Base-by-base conservation (phyloP, 2,797 vertebrate genomes). In the Pseudochromis fuscus region DNA sequence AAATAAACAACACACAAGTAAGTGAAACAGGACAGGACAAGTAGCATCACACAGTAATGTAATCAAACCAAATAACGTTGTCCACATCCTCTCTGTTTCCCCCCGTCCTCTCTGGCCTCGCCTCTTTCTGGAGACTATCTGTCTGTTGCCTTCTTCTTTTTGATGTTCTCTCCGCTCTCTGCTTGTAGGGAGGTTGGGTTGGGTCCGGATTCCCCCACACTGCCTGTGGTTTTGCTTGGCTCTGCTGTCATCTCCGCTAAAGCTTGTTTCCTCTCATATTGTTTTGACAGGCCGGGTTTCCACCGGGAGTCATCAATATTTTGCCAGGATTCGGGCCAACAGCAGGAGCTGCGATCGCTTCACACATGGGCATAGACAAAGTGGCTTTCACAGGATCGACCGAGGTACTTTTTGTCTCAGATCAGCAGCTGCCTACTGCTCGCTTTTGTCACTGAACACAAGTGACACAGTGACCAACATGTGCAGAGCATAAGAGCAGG, bases 271-370 rank as follows among this genome's bases (percentile, higher is more conserved):
- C 93, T 92, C 93, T 92, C 82, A 80, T 91, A 94, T 85, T 96
- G 83, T 96, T 96, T 95, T 93, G 88, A 91, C 94, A 99, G 98
- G 97, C 96, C 31, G 97, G 97, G 77, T 99, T 99, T 95, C 98
- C 98, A 89, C 96, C 97, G n/a, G 98, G 98, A 93, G 98, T 99
- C 81, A 93, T 99, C 94, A 99, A 99, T 95, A 99, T 99, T 95
- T 95, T 99, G 93, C 97, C 97, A 86, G 98, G 98, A 93, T 98
- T 94, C 24, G 98, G 98, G 90, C 96, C 96, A 89, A 96, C 96
- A 13, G 96, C 96, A 67, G 98, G 98, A 85, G 96, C 96, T 61
- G 95, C 96, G 10, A 99, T 99, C 61, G 95, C 96, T 67, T 97
- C 96, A 42, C 98, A 99, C 55, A 89, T 95, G 92, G 97, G 96